Conservation (phyloP, 1,140 invertebrate genomes). For the Gonioctena quinquepunctata region DNA sequence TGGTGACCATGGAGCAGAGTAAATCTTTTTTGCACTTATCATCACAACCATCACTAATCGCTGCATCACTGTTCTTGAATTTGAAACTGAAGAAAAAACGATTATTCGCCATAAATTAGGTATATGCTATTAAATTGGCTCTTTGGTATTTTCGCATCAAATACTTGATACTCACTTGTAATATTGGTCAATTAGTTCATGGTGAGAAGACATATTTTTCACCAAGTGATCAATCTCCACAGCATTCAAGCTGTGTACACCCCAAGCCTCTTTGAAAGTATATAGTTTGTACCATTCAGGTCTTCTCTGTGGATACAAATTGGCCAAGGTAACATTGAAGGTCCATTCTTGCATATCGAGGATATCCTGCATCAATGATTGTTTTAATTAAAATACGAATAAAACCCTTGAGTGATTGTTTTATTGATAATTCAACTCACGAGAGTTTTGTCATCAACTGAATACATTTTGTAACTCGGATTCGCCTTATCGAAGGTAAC, state of each 20-base stretch:
- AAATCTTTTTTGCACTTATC: constrained; percentile 61
- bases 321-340: constrained; percentile 78
- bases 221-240: constrained; percentile 58
- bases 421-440: constrained; percentile 66
- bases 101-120: background rate
- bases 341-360: constrained; percentile 74
- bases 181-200: constrained; percentile 40
- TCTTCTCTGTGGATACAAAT: constrained; percentile 57
- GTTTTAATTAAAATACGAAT: too few species aligned
- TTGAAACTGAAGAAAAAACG: constrained; percentile 42
- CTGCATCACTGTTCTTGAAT: constrained; percentile 54
- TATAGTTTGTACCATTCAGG: constrained; percentile 69
- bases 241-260: constrained; percentile 58
- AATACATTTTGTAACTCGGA: constrained; percentile 80
- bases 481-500: constrained; percentile 64
- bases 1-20: constrained; percentile 63
- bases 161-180: constrained; percentile 33
- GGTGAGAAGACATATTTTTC: constrained; percentile 57
- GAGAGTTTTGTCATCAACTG: constrained; percentile 64
- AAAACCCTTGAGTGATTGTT: too few species aligned
- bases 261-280: constrained; percentile 68
- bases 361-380: constrained; percentile 59
- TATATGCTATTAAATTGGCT: background rate
- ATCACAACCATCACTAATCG: constrained; percentile 60
- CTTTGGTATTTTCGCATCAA: background rate